Conservation (phyloP, 2,797 vertebrate genomes). For the Trachurus trachurus region DNA sequence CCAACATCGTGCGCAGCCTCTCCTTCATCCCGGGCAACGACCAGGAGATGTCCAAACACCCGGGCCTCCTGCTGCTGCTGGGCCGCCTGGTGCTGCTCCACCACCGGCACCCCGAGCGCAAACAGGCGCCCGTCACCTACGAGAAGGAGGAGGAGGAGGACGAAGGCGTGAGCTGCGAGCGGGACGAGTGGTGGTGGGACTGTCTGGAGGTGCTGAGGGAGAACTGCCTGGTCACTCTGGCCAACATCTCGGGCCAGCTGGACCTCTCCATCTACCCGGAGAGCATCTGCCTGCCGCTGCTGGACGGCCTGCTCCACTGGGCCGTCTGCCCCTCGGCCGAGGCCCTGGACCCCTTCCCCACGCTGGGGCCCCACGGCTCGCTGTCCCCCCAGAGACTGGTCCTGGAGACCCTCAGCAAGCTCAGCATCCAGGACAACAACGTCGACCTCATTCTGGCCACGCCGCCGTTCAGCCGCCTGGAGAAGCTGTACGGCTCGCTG, state of each 20-base stretch:
- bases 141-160: slow-evolving; percentile 98
- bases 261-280: slow-evolving; percentile 97
- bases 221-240: slow-evolving; percentile 97
- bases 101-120: slow-evolving; percentile 97
- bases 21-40: slow-evolving; percentile 98
- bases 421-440: slow-evolving; percentile 99
- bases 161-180: slow-evolving; percentile 94
- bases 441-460: slow-evolving; percentile 99
- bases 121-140: slow-evolving; percentile 95
- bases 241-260: slow-evolving; percentile 98
- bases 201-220: slow-evolving; percentile 96
- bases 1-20: slow-evolving; percentile 98
- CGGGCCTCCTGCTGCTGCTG: slow-evolving; percentile 95
- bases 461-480: slow-evolving; percentile 96
- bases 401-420: slow-evolving; percentile 99
- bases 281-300: slow-evolving; percentile 97
- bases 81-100: slow-evolving; percentile 96
- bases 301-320: slow-evolving; percentile 99
- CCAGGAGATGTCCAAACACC: slow-evolving; percentile 97
- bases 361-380: slow-evolving; percentile 93
- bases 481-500: slow-evolving; percentile 96
- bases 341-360: slow-evolving; percentile 97
- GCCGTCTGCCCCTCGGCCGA: slow-evolving; percentile 98
- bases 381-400: slow-evolving; percentile 99
- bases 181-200: slow-evolving; percentile 99